These are phyloP conservation scores for Hestina assimilis DNA, from an alignment of 1,140 invertebrate genomes.

Conservation along the genomic window DNA sequence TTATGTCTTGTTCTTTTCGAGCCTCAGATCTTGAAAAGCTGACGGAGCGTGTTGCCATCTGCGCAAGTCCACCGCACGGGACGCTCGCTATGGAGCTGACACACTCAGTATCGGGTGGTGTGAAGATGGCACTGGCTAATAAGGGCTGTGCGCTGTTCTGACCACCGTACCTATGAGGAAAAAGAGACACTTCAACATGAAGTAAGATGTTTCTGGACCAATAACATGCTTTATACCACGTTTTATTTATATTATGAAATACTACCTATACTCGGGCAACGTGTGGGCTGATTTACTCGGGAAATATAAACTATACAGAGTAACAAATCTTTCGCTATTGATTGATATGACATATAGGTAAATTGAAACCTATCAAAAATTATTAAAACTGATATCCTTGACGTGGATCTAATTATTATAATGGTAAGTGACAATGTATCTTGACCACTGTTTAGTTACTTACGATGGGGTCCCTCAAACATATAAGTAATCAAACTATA, in stretches of 20 bases:
- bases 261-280: neutral
- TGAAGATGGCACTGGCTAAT: neutral
- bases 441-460: neutral
- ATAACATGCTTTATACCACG: neutral
- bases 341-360: neutral
- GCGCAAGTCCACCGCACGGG: neutral
- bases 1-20: slow-evolving; percentile 43
- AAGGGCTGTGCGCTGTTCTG: neutral
- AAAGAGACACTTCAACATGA: too few species aligned
- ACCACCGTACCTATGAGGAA: too few species aligned
- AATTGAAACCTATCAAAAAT: neutral
- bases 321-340: too few species aligned
- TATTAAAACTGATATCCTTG: neutral
- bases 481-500: slow-evolving; percentile 7
- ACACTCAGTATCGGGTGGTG: slow-evolving; percentile 1
- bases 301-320: slow-evolving; percentile 8
- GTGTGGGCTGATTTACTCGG: slow-evolving; percentile 14
- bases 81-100: slow-evolving; percentile 1
- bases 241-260: neutral
- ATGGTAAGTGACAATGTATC: slow-evolving; percentile 6
- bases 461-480: neutral
- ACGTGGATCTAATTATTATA: neutral
- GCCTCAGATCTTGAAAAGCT: slow-evolving; percentile 18
- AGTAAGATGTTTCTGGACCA: neutral
- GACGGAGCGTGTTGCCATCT: slow-evolving; percentile 6